phyloP scores from a whole-genome alignment of 2,113 vertebrate genomes.

The Corythaeola cristata region DNA sequence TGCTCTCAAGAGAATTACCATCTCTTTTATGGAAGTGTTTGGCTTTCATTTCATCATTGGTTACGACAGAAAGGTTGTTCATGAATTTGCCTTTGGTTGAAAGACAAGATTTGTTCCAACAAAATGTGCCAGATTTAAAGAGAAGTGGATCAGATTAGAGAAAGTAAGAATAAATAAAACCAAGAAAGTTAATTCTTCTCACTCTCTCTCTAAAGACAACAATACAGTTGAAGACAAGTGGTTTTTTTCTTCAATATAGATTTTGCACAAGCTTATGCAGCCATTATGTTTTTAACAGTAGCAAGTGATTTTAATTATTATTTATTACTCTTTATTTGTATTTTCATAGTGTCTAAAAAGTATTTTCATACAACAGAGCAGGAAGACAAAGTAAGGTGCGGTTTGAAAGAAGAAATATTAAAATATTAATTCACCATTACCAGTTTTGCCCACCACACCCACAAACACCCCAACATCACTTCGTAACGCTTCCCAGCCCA shows the following conservation, averaged over 20 bases:
- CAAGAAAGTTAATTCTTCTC: not conserved
- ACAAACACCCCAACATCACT: not conserved
- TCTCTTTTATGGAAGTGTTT: not conserved
- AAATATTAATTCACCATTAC: not conserved
- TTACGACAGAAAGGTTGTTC: not conserved
- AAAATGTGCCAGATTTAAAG: not conserved
- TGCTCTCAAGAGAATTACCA: not conserved
- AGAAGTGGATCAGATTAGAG: not conserved
- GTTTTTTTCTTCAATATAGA: not conserved
- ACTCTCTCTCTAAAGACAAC: not conserved
- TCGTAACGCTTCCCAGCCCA: not conserved
- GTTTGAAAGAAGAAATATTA: not conserved
- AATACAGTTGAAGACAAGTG: not conserved
- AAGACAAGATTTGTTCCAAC: not conserved
- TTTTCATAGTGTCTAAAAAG: not conserved
- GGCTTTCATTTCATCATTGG: not conserved
- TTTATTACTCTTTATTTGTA: not conserved
- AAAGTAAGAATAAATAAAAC: not conserved
- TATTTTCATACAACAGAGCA: not conserved
- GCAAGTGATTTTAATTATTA: not conserved
- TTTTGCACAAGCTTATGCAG: not conserved
- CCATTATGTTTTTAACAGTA: not conserved
- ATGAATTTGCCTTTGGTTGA: not conserved
- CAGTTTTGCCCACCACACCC: not conserved
- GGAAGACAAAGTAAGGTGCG: not conserved